These are phyloP conservation scores for Sialis lutaria DNA, from an alignment of 2,888 invertebrate genomes.

Conservation along the genomic window DNA sequence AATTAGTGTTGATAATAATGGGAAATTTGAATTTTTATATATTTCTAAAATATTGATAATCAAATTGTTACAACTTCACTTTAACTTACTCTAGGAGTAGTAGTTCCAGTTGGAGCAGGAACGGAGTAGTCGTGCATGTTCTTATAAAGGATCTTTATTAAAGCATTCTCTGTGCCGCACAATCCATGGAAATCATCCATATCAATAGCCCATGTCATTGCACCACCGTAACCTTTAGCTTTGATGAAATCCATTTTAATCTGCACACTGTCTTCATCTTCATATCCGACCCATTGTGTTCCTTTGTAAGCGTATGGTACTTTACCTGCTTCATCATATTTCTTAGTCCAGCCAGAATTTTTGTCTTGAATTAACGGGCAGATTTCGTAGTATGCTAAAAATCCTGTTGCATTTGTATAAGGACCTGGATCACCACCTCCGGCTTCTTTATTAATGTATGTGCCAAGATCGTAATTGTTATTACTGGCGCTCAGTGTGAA, in stretches of 20 bases:
- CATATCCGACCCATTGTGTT: conserved; percentile 84
- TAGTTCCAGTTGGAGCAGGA: conserved; percentile 43
- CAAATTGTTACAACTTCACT: not conserved
- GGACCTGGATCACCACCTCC: conserved; percentile 74
- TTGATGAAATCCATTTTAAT: conserved; percentile 85
- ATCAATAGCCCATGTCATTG: conserved; percentile 85
- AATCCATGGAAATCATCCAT: conserved; percentile 81
- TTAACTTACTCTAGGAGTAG: conserved; percentile 47
- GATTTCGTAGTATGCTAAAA: conserved; percentile 79
- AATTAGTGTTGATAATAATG: not conserved
- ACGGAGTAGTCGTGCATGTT: conserved; percentile 55
- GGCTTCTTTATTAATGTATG: conserved; percentile 80
- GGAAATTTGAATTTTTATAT: not conserved
- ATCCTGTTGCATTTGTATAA: conserved; percentile 74
- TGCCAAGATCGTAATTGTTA: conserved; percentile 66
- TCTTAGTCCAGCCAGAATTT: conserved; percentile 59
- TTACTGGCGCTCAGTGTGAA: conserved; percentile 69
- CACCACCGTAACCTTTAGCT: conserved; percentile 64
- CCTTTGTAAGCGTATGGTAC: conserved; percentile 74
- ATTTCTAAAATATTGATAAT: not conserved
- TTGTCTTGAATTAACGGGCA: conserved; percentile 56
- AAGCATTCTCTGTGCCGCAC: conserved; percentile 59
- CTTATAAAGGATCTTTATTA: conserved; percentile 53
- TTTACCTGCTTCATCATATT: conserved; percentile 68
- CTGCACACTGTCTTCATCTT: conserved; percentile 61